Evolutionary conservation across 2,888 invertebrate species (phyloP).

Genomic region (Cantharis flavilabris): DNA sequence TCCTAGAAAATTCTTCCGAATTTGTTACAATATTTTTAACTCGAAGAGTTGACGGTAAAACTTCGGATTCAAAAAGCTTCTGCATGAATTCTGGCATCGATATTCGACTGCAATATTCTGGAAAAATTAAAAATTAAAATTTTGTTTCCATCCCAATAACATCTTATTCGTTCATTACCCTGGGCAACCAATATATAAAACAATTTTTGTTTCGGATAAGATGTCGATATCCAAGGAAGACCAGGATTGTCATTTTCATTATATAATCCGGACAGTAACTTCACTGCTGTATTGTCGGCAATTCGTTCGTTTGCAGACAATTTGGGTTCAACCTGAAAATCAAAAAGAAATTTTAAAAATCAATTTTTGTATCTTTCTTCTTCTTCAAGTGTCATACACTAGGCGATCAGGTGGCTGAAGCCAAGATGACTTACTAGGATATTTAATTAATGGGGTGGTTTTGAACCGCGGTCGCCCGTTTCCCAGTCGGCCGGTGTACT

Average conservation of each 20-base stretch:
- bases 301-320: constrained; percentile 36
- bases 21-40: constrained; percentile 40
- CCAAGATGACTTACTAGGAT: no score
- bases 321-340: constrained; percentile 26
- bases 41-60: constrained; percentile 38
- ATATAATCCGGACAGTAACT: constrained; percentile 33
- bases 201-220: constrained; percentile 37
- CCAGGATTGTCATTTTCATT: constrained; percentile 18
- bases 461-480: no score
- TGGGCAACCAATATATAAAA: constrained; percentile 42
- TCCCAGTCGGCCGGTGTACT: no score
- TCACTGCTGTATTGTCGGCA: constrained; percentile 40
- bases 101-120: constrained; percentile 40
- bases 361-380: no score
- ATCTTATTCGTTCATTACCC: constrained; percentile 32
- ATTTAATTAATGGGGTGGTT: no score
- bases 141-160: not conserved
- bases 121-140: not conserved
- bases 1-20: constrained; percentile 35
- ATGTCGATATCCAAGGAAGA: constrained; percentile 37
- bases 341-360: not conserved
- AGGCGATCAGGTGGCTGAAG: no score
- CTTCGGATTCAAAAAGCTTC: constrained; percentile 37
- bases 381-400: no score
- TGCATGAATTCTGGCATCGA: constrained; percentile 37